Evolutionary conservation across 2,888 invertebrate genomes (phyloP), one percentile per base, ranked within the genome.

Genomic region (Agrotis exclamationis): DNA sequence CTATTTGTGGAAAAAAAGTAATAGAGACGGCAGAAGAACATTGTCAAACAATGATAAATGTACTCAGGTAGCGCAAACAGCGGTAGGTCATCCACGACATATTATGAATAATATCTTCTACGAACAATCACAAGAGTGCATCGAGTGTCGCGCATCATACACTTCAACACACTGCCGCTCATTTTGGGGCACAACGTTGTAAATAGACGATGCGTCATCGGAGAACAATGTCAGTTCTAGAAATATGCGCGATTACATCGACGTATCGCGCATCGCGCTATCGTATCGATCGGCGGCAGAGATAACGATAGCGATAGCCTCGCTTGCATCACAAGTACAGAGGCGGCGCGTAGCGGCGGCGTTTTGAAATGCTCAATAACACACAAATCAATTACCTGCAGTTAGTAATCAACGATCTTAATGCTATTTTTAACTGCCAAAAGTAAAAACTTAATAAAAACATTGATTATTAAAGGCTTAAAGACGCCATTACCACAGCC

Each of bases 251-350:
- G 63, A 76, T 81, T 9, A 48, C 20, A 58, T 44, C 60, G 60
- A 44, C 24, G n/a, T 33, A 56, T 33, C 33, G 57, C 57, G 22
- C 20, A 64, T 63, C 62, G 58, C 47, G 47, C 47, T 76, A 81
- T 81, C 82, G 56, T 48, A 76, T 76, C 77, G 78, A 76, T 63
- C 63, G 33, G 45, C 18, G 64, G 64, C 50, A 51, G 16, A 39
- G 39, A 39, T 39, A 39, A 39, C 76, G 80, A 50, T 59, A 65
- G 18, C 39, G 53, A 50, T 44, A 63, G 54, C 63, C 14, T 3
- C 60, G 63, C 57, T 73, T 73, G 69, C 77, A 58, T 73, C 77
- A 73, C 39, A 24, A 45, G 18, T 28, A 33, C 44, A 16, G 53
- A 5, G 44, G 39, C 66, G 47, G 28, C 33, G 14, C 45, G 45